These are phyloP conservation scores for Podilymbus podiceps DNA, from an alignment of 2,113 vertebrate genomes.

Conservation along the genomic window DNA sequence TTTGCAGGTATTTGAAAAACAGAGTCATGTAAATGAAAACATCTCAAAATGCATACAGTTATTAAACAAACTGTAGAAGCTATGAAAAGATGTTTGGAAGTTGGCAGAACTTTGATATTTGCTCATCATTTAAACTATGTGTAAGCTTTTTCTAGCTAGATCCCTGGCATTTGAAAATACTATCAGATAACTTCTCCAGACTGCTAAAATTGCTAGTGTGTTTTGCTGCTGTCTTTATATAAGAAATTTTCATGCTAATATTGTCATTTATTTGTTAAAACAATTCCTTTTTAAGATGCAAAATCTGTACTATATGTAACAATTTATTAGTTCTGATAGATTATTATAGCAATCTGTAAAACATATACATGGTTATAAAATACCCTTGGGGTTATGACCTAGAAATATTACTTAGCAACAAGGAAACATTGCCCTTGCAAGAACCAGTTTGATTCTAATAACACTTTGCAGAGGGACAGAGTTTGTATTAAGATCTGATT, in stretches of 20 bases:
- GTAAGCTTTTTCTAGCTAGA: neutral
- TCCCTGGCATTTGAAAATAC: neutral
- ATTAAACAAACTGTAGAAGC: constrained; percentile 6
- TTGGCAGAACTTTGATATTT: constrained; percentile 9
- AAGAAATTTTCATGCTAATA: neutral
- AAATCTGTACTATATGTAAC: neutral
- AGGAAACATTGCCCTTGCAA: neutral
- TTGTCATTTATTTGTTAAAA: neutral
- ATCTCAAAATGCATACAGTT: neutral
- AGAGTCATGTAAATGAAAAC: neutral
- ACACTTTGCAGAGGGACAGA: neutral
- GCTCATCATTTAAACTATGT: neutral
- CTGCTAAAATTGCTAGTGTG: neutral
- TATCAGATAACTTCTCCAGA: neutral
- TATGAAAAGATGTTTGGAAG: neutral
- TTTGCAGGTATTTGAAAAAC: neutral
- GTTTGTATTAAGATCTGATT: neutral
- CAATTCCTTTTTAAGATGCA: neutral
- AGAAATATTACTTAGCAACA: neutral
- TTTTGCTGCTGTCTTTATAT: neutral
- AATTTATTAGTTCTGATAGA: neutral
- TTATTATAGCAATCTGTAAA: neutral
- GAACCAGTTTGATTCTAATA: neutral
- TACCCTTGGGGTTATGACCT: neutral
- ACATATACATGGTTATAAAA: neutral